These are phyloP conservation scores for Leuciscus waleckii DNA, from an alignment of 2,797 vertebrate species.

Conservation along the genomic window DNA sequence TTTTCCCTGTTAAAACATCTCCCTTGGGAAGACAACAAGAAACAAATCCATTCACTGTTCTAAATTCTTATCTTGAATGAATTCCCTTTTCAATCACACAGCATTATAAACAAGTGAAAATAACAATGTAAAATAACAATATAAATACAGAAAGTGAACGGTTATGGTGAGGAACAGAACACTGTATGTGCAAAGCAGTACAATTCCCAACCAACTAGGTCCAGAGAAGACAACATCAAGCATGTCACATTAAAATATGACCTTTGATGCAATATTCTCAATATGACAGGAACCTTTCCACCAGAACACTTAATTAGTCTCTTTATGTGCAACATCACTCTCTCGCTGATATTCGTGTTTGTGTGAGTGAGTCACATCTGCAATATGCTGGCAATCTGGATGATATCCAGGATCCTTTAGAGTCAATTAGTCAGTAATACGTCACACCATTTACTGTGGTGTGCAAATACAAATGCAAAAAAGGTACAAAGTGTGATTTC, in stretches of 20 bases:
- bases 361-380: background rate
- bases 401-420: constrained; percentile 1
- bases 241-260: background rate
- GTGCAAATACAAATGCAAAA: background rate
- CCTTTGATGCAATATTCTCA: constrained; percentile 14
- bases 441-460: constrained; percentile 12
- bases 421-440: constrained; percentile 21
- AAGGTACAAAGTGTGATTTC: background rate
- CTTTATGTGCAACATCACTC: background rate
- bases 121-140: background rate
- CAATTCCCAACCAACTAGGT: background rate
- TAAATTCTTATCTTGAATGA: constrained; percentile 6
- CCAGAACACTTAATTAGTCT: constrained; percentile 17
- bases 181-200: background rate
- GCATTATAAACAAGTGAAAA: background rate
- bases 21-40: background rate
- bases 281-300: constrained; percentile 17
- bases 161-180: background rate
- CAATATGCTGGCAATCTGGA: constrained; percentile 27
- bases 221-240: background rate
- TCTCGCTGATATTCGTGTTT: background rate
- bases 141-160: constrained; percentile 6
- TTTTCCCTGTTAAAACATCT: background rate
- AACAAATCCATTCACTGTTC: constrained; percentile 2
- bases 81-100: background rate